Base-by-base conservation (phyloP, 2,888 invertebrate genomes). In the Blastobasis adustella region DNA sequence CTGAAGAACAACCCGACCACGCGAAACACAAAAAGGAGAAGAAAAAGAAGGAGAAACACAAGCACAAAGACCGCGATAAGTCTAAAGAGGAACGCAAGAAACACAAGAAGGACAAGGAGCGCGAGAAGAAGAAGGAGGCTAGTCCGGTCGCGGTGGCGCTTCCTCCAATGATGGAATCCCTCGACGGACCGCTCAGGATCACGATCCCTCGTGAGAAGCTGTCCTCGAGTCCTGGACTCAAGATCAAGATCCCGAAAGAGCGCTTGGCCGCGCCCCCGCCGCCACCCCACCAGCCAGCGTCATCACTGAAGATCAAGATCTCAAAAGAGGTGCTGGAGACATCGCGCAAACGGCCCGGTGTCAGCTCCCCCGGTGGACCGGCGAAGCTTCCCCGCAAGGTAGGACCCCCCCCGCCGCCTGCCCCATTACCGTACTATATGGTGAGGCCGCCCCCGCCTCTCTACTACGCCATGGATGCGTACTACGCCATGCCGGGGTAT, bases 241-340 rank as follows among this genome's bases (percentile, higher is more conserved):
- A 95, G 76, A 94, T 96, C 48, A 96, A 95, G 76, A 96, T 96
- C 49, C 93, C 94, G 0, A 95, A 94, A 69, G 94, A 95, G 58
- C 86, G 93, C 49, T 76, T 95, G 45, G 92, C 92, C 61, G 89
- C 88, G 48, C 91, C 86, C 49, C 86, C 77, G 58, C 90, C 88
- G 48, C 91, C 86, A 49, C 86, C 77, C 58, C 90, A 78, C 0
- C 82, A 77, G 37, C 82, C 82, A 3, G 79, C 79, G 0, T 80
- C 89, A 4, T 90, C 91, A 1, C 77, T 95, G 45, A 95, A 94
- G 77, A 93, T 95, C 63, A 95, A 95, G 84, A 95, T 96, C 59
- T 92, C 94, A 37, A 94, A 94, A 67, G 94, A 94, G 58, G 90
- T 92, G 53, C 88, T 93, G 47, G 92, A 91, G 58, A 89, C 85